These are phyloP conservation scores for Eristalis arbustorum DNA, from an alignment of 2,888 invertebrate species.

Conservation along the genomic window DNA sequence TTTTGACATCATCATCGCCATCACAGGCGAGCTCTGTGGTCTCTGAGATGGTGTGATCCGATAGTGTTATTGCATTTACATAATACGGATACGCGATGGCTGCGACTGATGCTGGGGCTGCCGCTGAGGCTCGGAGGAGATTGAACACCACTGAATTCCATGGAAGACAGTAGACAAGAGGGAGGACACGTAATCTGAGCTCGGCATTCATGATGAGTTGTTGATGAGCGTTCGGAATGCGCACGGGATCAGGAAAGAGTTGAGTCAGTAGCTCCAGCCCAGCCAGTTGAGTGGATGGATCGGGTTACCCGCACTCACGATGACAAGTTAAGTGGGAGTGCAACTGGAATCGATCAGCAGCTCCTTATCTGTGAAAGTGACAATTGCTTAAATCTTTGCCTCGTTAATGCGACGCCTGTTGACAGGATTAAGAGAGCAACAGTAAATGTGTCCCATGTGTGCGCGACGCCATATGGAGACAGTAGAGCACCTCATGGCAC, in stretches of 20 bases:
- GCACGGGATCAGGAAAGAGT: conserved; percentile 42
- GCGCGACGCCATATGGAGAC: conserved; percentile 40
- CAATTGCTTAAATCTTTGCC: conserved; percentile 33
- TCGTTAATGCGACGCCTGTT: conserved; percentile 38
- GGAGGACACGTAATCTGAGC: conserved; percentile 57
- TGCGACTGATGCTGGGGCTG: not conserved
- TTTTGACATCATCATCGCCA: conserved; percentile 68
- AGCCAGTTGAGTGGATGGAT: conserved; percentile 22
- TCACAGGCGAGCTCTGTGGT: conserved; percentile 54
- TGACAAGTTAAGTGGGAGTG: conserved; percentile 64
- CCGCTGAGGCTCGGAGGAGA: not conserved
- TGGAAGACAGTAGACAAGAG: conserved; percentile 1
- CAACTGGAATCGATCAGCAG: conserved; percentile 47
- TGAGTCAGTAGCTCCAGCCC: conserved; percentile 42
- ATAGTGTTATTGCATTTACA: conserved; percentile 68
- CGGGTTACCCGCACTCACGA: conserved; percentile 38
- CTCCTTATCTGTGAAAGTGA: conserved; percentile 27
- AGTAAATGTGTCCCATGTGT: conserved; percentile 41
- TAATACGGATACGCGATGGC: conserved; percentile 29
- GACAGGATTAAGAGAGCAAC: conserved; percentile 38
- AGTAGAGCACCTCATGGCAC: not conserved
- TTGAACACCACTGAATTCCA: not conserved
- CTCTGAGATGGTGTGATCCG: conserved; percentile 65
- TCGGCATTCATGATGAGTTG: conserved; percentile 47
- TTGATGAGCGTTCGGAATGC: conserved; percentile 40